Conservation (phyloP, 2,888 invertebrate species). For the Tanypteryx hageni region DNA sequence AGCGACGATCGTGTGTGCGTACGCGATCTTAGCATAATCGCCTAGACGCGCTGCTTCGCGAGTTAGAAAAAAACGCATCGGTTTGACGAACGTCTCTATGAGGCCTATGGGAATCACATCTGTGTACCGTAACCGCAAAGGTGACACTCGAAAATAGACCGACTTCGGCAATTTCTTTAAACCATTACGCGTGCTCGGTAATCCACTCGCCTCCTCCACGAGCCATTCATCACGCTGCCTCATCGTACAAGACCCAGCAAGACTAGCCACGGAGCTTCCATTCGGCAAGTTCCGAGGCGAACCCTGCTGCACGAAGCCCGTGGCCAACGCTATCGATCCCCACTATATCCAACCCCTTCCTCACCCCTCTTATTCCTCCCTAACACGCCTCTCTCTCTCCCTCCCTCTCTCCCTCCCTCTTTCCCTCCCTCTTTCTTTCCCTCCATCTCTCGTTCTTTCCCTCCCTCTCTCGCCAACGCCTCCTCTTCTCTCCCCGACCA, state of each 20-base stretch:
- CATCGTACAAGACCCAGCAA: not conserved
- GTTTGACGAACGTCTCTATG: no score
- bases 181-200: slow-evolving; percentile 7
- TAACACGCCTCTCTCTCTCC: slow-evolving; percentile 43
- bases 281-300: not conserved
- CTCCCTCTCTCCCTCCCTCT: slow-evolving; percentile 30
- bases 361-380: not conserved
- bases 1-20: no score
- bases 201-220: not conserved
- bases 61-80: no score
- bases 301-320: not conserved
- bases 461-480: slow-evolving; percentile 44
- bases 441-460: slow-evolving; percentile 27
- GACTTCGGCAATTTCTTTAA: not conserved
- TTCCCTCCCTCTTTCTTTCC: slow-evolving; percentile 34
- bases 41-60: no score
- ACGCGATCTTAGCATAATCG: no score
- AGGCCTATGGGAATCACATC: no score
- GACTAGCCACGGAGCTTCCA: not conserved
- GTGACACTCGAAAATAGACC: not conserved
- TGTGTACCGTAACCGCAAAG: no score
- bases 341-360: not conserved
- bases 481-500: slow-evolving; percentile 26
- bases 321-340: slow-evolving; percentile 13
- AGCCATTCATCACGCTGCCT: not conserved